These are phyloP conservation scores for Drosophila anceps DNA, from an alignment of 2,888 invertebrate genomes.

Conservation along the genomic window DNA sequence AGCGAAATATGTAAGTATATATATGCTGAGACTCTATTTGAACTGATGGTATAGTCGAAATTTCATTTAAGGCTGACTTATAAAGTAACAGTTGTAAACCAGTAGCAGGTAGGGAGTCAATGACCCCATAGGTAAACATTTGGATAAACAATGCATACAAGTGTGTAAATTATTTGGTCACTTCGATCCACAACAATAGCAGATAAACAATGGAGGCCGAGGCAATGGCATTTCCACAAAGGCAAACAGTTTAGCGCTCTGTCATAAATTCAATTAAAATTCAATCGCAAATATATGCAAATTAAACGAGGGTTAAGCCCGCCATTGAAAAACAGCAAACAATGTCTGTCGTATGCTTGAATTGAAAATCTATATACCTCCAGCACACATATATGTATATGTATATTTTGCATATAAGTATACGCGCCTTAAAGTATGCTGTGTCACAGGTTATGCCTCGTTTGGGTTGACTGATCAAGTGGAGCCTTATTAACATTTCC, in stretches of 20 bases:
- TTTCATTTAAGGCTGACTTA: background rate
- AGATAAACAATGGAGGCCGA: slow-evolving; percentile 48
- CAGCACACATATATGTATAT: background rate
- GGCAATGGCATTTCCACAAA: slow-evolving; percentile 31
- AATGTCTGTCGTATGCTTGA: slow-evolving; percentile 33
- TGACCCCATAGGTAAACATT: slow-evolving; percentile 35
- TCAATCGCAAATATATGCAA: slow-evolving; percentile 76
- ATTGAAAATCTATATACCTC: slow-evolving; percentile 11
- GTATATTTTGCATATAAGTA: no score
- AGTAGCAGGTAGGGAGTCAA: background rate
- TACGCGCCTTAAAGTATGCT: background rate
- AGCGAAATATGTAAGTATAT: slow-evolving; percentile 8
- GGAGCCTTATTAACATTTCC: slow-evolving; percentile 49
- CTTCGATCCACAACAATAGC: slow-evolving; percentile 7
- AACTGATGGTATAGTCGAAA: background rate
- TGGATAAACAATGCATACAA: slow-evolving; percentile 60
- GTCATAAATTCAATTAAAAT: slow-evolving; percentile 77
- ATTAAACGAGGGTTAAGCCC: slow-evolving; percentile 57
- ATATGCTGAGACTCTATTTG: background rate
- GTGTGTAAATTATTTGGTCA: slow-evolving; percentile 62
- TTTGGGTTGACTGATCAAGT: slow-evolving; percentile 26
- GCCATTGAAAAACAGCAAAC: slow-evolving; percentile 30
- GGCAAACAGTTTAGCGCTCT: slow-evolving; percentile 50
- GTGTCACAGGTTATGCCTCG: slow-evolving; percentile 10
- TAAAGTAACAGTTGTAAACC: background rate